A percentile compares a stretch with the other conserved stretches of the same genome.
phyloP scores from a whole-genome alignment of 2,888 invertebrate genomes.

The Rugalucina vietnamica region DNA sequence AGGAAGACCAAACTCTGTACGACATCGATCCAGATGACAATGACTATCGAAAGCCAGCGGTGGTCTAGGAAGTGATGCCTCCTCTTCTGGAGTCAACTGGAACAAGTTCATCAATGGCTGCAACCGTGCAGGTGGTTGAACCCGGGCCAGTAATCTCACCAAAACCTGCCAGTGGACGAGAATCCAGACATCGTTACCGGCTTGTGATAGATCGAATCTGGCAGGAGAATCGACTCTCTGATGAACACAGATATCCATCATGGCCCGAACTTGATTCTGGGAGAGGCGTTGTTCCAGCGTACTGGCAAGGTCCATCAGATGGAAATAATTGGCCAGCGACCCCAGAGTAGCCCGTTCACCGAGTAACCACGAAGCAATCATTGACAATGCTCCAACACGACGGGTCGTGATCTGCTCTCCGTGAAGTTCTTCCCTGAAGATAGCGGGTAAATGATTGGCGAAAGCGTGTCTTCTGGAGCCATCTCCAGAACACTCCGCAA shows the following conservation, averaged over 20 bases:
- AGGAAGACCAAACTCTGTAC: neutral
- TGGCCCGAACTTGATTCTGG: too few species aligned
- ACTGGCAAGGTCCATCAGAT: too few species aligned
- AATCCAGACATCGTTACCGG: too few species aligned
- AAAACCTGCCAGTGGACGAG: neutral
- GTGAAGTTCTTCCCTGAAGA: neutral
- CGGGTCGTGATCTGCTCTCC: neutral
- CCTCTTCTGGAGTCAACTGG: neutral
- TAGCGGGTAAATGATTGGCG: neutral
- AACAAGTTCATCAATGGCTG: neutral
- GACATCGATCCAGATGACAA: neutral
- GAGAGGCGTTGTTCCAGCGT: too few species aligned
- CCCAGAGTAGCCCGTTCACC: too few species aligned
- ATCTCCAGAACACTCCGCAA: neutral
- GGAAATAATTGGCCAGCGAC: too few species aligned
- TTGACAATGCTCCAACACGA: neutral
- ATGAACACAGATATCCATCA: too few species aligned
- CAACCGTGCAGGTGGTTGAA: neutral
- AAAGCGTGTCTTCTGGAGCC: neutral
- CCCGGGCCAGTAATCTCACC: neutral
- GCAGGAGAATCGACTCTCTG: too few species aligned
- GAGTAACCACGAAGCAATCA: neutral
- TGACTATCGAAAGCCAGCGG: slow-evolving; percentile 7
- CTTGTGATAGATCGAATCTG: too few species aligned
- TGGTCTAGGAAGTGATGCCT: neutral